Conservation (phyloP, 1,140 invertebrate species). For the Kradibia gibbosae region DNA sequence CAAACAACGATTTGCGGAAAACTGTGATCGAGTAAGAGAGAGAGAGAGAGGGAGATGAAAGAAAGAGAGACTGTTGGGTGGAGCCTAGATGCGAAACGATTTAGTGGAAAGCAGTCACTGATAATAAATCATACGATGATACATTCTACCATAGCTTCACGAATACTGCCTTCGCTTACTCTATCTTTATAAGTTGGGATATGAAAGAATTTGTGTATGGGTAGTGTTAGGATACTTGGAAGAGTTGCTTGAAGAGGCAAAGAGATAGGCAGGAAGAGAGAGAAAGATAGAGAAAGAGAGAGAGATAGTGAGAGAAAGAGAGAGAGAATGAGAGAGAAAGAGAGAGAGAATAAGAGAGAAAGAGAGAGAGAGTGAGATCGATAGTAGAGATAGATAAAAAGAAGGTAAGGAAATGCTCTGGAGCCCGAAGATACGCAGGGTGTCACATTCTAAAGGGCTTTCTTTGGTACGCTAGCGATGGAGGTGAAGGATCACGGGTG, state of each 20-base stretch:
- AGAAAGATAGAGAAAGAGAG: neutral
- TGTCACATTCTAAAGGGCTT: neutral
- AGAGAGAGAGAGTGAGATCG: neutral
- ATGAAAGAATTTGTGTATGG: too few species aligned
- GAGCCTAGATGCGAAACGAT: constrained; percentile 40
- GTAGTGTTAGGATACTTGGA: neutral
- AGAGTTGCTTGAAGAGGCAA: neutral
- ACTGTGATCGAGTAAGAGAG: neutral
- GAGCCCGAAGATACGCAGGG: neutral
- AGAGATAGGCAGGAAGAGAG: neutral
- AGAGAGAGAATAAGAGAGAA: neutral
- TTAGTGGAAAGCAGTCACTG: constrained; percentile 30
- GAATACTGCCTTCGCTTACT: neutral
- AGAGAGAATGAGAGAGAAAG: constrained; percentile 4
- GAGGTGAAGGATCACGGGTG: neutral
- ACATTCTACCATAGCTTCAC: constrained; percentile 44
- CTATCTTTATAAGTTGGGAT: neutral
- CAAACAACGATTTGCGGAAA: neutral
- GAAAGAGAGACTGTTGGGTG: constrained; percentile 4
- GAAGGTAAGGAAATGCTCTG: constrained; percentile 14
- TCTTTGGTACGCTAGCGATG: neutral
- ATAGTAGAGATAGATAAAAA: constrained; percentile 28
- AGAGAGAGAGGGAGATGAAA: neutral
- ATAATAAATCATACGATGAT: constrained; percentile 54
- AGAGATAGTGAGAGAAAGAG: neutral